These are phyloP conservation scores for Oconnorella tubifera DNA, from an alignment of 2,888 invertebrate genomes.

Conservation along the genomic window DNA sequence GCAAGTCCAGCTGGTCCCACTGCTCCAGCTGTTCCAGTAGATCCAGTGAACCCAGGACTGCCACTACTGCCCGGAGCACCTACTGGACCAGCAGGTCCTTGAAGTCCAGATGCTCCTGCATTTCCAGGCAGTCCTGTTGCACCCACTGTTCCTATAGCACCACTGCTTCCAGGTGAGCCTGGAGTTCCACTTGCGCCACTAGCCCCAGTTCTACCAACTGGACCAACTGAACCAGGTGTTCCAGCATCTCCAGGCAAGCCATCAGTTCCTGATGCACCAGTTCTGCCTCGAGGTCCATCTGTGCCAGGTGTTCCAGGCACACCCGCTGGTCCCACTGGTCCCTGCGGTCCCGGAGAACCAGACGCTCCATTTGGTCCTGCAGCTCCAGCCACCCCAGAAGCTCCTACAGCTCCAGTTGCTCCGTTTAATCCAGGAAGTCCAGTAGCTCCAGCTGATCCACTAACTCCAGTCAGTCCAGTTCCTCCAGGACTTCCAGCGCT, in stretches of 20 bases:
- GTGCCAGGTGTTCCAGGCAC: conserved; percentile 12
- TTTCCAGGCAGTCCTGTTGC: conserved; percentile 6
- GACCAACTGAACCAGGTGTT: neutral
- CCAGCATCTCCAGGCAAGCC: neutral
- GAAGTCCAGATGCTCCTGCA: neutral
- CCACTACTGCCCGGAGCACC: neutral
- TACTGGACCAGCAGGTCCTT: neutral
- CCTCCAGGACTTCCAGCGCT: neutral
- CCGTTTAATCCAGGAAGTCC: neutral
- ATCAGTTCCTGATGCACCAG: too few relatives aligned
- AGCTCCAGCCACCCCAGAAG: neutral
- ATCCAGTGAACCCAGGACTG: neutral
- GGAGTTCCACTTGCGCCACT: conserved; percentile 11
- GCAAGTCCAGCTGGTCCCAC: neutral
- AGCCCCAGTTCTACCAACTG: conserved; percentile 10
- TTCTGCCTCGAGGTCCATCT: neutral
- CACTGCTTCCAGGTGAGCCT: conserved; percentile 15
- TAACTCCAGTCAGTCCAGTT: neutral
- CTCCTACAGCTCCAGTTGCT: neutral
- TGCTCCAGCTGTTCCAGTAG: neutral
- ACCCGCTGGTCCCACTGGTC: conserved; percentile 36
- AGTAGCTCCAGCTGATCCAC: neutral
- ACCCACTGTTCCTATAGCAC: conserved; percentile 13
- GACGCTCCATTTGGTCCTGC: neutral
- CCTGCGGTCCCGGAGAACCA: conserved; percentile 29